Base-by-base conservation (phyloP, 1,140 invertebrate genomes). In the Thaumetopoea pityocampa region DNA sequence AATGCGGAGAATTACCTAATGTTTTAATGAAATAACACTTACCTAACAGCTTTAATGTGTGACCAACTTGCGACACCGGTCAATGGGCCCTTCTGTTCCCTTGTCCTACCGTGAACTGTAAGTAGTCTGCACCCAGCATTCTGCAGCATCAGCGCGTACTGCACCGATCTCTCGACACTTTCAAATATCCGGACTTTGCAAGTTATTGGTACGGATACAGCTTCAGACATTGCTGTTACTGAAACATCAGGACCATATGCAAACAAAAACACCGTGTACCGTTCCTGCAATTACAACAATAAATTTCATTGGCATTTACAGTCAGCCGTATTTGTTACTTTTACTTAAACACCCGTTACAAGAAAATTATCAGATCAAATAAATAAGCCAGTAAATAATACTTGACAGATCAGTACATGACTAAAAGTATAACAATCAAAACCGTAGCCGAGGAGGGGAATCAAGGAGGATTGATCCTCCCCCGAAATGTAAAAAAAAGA, bases 61-160 rank as follows among this genome's bases (percentile, higher is more conserved):
- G 90, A 86, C 98, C 98, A 99, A 83, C 93, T 93, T 12, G 98
- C 98, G 33, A 99, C 64, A 11, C 98, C 98, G 5, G 98, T 99
- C 0, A 95, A 79, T 2, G 92, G 92, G 28, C 98, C 98, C 82
- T 98, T 99, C 86, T 98, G 97, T 56, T 99, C 97, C 47, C 95
- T 89, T 0, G 95, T 99, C 45, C 98, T 87, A 0, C 98, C 98
- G 87, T 99, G 98, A 5, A 99, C 94, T 2, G 97, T 98, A 1
- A 99, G 85, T 49, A 99, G 88, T 71, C 92, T 91, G 59, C 95
- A 97, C 4, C 98, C 98, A 33, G 98, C 93, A n/a, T 85, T 72
- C 84, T 98, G 97, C 29, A 99, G 78, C 95, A 98, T 97, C 78
- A 94, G 86, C 3, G 97, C 97, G 90, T 99, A 99, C 41, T 90